Evolutionary conservation across 2,113 vertebrate species (phyloP).

Genomic region (Xiphias gladius): DNA sequence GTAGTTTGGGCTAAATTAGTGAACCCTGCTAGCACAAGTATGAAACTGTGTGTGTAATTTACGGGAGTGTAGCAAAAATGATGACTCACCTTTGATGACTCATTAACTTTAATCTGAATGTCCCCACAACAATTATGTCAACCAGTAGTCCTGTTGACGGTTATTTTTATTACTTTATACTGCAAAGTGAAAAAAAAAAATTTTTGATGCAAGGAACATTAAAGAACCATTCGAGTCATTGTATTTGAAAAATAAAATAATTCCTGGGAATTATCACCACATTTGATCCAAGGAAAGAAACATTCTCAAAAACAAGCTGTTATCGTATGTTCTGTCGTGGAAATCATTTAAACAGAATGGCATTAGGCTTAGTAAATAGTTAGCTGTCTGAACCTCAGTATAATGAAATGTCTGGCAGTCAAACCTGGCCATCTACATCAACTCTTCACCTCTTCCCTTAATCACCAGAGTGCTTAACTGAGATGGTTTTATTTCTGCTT

Average conservation of each 20-base stretch:
- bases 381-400: slow-evolving; percentile 1
- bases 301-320: slow-evolving; percentile 45
- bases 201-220: background rate
- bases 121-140: slow-evolving; percentile 43
- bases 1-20: slow-evolving; percentile 30
- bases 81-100: slow-evolving; percentile 50
- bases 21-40: slow-evolving; percentile 72
- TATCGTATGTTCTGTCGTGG: slow-evolving; percentile 2
- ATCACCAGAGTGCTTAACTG: background rate
- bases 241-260: slow-evolving; percentile 36
- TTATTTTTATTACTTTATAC: background rate
- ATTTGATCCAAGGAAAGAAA: slow-evolving; percentile 34
- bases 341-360: slow-evolving; percentile 12
- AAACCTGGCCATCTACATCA: slow-evolving; percentile 44
- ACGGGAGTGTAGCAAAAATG: slow-evolving; percentile 28
- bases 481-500: slow-evolving; percentile 47
- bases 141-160: background rate
- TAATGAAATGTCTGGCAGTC: slow-evolving; percentile 35
- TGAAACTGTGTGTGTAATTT: slow-evolving; percentile 55
- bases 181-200: background rate
- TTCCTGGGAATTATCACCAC: slow-evolving; percentile 45
- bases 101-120: slow-evolving; percentile 35
- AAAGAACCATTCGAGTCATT: background rate
- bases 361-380: background rate
- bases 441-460: slow-evolving; percentile 33